Conservation (phyloP, 2,888 invertebrate genomes). For the Drosophila macrothrix region DNA sequence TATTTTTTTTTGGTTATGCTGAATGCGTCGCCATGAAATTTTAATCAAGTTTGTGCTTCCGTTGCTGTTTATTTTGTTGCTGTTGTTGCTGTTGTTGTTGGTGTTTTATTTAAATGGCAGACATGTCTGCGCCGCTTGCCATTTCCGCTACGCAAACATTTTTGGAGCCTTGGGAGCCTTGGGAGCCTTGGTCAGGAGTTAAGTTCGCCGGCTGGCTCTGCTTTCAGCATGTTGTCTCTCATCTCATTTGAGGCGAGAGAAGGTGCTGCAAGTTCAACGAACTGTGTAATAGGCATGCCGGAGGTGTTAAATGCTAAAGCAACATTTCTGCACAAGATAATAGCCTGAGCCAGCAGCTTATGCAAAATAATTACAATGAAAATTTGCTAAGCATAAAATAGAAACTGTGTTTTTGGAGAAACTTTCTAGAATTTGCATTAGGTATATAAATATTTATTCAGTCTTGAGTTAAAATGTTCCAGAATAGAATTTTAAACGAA, state of each 20-base stretch:
- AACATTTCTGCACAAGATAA: conserved; percentile 1
- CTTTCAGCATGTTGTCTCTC: neutral
- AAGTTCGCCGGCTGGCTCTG: conserved; percentile 2
- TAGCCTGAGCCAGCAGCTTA: neutral
- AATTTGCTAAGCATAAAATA: neutral
- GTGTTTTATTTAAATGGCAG: conserved; percentile 59
- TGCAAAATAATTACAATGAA: neutral
- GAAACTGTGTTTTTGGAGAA: neutral
- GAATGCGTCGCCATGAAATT: conserved; percentile 77
- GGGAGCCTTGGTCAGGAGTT: conserved; percentile 28
- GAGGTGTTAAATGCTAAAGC: neutral
- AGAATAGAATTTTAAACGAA: neutral
- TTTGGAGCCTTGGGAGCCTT: conserved; percentile 54
- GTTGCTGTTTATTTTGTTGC: conserved; percentile 29
- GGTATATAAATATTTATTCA: neutral
- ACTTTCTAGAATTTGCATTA: neutral
- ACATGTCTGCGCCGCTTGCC: conserved; percentile 74
- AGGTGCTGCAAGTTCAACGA: conserved; percentile 31
- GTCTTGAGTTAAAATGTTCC: neutral
- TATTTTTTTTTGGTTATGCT: conserved; percentile 38
- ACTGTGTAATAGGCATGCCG: conserved; percentile 16
- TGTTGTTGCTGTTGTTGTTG: conserved; percentile 28
- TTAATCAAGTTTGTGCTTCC: conserved; percentile 75
- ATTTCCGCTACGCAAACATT: conserved; percentile 61
- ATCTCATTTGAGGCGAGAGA: conserved; percentile 2